Evolutionary conservation across 1,140 invertebrate species (phyloP).

Genomic region (Leptinotarsa undecemlineata): DNA sequence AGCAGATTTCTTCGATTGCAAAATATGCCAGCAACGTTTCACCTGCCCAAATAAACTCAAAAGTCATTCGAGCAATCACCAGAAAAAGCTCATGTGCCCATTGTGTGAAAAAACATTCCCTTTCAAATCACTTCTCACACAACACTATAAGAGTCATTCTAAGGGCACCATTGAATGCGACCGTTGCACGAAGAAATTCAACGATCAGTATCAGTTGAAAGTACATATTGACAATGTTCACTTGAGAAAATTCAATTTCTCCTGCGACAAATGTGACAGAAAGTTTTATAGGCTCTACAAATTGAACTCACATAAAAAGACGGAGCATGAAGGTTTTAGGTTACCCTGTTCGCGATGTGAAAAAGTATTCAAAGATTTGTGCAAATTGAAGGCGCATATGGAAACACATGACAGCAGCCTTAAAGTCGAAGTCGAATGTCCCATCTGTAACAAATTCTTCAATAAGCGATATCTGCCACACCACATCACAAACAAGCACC

Average conservation of each 20-base stretch:
- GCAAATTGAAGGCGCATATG: conserved; percentile 59
- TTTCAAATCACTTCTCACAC: neutral
- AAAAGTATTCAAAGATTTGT: conserved; percentile 26
- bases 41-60: neutral
- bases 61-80: neutral
- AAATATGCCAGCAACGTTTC: neutral
- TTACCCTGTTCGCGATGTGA: conserved; percentile 32
- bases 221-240: conserved; percentile 28
- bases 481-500: neutral
- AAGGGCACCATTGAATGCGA: conserved; percentile 61
- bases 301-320: conserved; percentile 29
- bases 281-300: conserved; percentile 36
- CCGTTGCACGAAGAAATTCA: conserved; percentile 54
- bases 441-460: neutral
- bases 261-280: conserved; percentile 40
- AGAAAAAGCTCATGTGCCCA: neutral
- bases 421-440: conserved; percentile 1
- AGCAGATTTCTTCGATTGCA: neutral
- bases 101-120: neutral
- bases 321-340: conserved; percentile 38
- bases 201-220: conserved; percentile 1
- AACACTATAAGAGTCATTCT: neutral
- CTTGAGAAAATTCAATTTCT: conserved; percentile 30
- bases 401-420: conserved; percentile 61
- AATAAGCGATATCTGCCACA: conserved; percentile 17